phyloP scores from a whole-genome alignment of 2,888 invertebrate genomes.

The Tupiocoris notatus region DNA sequence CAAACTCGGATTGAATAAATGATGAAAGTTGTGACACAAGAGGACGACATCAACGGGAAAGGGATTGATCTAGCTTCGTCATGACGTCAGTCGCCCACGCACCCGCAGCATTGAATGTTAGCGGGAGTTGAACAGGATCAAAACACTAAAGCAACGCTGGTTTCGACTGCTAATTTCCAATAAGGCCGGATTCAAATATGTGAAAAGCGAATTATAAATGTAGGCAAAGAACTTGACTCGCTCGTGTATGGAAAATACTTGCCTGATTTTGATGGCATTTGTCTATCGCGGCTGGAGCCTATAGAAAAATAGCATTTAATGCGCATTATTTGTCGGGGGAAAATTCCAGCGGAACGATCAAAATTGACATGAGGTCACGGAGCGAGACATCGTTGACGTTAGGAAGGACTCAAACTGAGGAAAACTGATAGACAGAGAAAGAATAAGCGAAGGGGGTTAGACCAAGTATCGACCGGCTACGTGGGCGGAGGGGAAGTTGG shows the following conservation, averaged over 20 bases:
- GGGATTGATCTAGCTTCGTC: conserved; percentile 20
- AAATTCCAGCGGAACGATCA: no score
- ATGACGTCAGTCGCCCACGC: conserved; percentile 37
- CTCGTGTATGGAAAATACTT: no score
- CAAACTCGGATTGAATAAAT: not conserved
- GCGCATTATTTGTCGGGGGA: no score
- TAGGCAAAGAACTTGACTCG: no score
- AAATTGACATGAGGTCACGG: not conserved
- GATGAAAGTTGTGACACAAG: not conserved
- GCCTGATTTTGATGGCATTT: no score
- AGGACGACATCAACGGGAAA: not conserved
- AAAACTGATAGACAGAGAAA: not conserved
- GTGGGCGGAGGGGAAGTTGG: not conserved
- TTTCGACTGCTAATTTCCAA: no score
- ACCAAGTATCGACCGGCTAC: not conserved
- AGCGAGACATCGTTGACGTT: not conserved
- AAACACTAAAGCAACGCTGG: no score
- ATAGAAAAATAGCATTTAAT: no score
- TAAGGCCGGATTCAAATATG: no score
- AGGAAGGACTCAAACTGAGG: not conserved
- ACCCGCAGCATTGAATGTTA: not conserved
- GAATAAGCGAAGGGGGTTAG: not conserved
- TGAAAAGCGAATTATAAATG: no score
- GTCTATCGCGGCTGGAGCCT: no score
- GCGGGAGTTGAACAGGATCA: no score